Evolutionary conservation across 2,113 vertebrate species (phyloP).

Genomic region (Alethe diademata): DNA sequence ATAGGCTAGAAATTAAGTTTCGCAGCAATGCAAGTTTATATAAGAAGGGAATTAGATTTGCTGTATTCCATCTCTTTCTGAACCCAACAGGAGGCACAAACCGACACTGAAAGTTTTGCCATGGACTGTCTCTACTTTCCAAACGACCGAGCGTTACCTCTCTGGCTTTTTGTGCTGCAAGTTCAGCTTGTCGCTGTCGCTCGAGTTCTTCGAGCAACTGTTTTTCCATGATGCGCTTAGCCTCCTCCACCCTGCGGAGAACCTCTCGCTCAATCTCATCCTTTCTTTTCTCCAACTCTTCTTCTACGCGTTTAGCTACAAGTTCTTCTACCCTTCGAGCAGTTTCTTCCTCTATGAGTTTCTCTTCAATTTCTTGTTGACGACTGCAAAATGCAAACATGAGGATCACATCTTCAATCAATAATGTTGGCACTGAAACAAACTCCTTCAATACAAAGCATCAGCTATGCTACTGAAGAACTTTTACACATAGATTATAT

Average conservation of each 20-base stretch:
- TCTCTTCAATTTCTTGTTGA: slow-evolving; percentile 98
- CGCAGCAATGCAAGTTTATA: slow-evolving; percentile 77
- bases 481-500: not conserved
- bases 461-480: not conserved
- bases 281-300: slow-evolving; percentile 96
- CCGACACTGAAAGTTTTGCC: slow-evolving; percentile 87
- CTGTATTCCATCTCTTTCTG: slow-evolving; percentile 81
- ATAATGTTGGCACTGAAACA: not conserved
- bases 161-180: slow-evolving; percentile 97
- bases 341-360: slow-evolving; percentile 98
- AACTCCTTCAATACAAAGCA: not conserved
- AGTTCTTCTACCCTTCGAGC: slow-evolving; percentile 96
- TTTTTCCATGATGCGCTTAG: slow-evolving; percentile 99
- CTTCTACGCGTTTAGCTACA: slow-evolving; percentile 95
- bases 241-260: slow-evolving; percentile 96
- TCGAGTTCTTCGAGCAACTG: slow-evolving; percentile 99
- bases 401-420: not conserved
- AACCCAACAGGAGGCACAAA: slow-evolving; percentile 79
- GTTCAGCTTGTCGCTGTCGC: slow-evolving; percentile 96
- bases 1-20: slow-evolving; percentile 79
- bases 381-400: not conserved
- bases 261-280: slow-evolving; percentile 99
- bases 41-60: slow-evolving; percentile 79
- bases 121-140: slow-evolving; percentile 93
- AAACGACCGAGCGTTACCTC: slow-evolving; percentile 99